These are phyloP conservation scores for Menidia menidia DNA, from an alignment of 2,797 vertebrate genomes.

Conservation along the genomic window DNA sequence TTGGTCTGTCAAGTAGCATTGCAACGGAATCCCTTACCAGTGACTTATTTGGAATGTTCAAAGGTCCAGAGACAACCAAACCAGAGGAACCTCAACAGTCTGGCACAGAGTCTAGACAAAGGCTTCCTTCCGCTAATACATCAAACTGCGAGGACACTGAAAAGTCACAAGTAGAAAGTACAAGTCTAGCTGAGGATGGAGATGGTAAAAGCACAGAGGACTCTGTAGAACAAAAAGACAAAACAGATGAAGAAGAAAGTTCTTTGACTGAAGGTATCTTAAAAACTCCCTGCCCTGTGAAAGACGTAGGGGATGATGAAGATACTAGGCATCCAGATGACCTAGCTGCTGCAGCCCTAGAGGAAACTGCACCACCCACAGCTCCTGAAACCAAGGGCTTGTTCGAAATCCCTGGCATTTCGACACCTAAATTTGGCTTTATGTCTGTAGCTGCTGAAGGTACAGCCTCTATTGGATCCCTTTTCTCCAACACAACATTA, in stretches of 20 bases:
- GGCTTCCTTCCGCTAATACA: slow-evolving; percentile 15
- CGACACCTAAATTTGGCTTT: slow-evolving; percentile 83
- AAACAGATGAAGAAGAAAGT: slow-evolving; percentile 52
- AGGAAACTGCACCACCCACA: slow-evolving; percentile 38
- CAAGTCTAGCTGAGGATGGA: slow-evolving; percentile 36
- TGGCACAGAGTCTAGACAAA: slow-evolving; percentile 27
- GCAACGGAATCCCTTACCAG: slow-evolving; percentile 84
- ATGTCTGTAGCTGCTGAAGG: slow-evolving; percentile 81
- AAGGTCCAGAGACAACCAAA: slow-evolving; percentile 78
- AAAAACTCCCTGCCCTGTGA: slow-evolving; percentile 19
- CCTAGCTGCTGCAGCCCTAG: slow-evolving; percentile 15
- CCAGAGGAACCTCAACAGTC: slow-evolving; percentile 60
- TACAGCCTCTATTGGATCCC: slow-evolving; percentile 84
- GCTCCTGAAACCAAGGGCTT: slow-evolving; percentile 68
- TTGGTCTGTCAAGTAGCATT: slow-evolving; percentile 85
- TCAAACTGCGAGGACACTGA: slow-evolving; percentile 33
- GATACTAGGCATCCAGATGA: slow-evolving; percentile 16
- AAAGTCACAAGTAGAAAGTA: slow-evolving; percentile 34
- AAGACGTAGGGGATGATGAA: slow-evolving; percentile 21
- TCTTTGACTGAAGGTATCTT: slow-evolving; percentile 15
- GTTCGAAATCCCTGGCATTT: slow-evolving; percentile 84
- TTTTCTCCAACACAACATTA: slow-evolving; percentile 83
- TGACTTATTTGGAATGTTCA: slow-evolving; percentile 91
- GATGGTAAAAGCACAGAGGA: slow-evolving; percentile 31
- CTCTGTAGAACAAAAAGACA: slow-evolving; percentile 51